phyloP scores from a whole-genome alignment of 2,888 invertebrate genomes.

The Zhengitettix transpicula region DNA sequence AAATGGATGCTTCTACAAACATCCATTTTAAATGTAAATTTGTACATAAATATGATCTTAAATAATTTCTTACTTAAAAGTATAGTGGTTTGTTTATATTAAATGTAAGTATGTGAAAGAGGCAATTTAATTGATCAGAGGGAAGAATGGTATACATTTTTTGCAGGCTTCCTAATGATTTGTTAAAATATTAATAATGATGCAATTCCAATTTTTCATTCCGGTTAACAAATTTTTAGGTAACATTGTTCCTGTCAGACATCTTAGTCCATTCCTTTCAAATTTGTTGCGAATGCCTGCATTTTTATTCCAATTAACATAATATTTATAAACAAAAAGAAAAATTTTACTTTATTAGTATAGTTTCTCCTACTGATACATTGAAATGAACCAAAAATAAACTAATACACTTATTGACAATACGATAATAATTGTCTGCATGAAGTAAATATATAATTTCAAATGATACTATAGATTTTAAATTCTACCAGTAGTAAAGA shows the following conservation, averaged over 20 bases:
- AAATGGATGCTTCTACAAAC: too few species aligned
- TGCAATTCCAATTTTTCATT: neutral
- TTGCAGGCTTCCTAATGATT: neutral
- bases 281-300: neutral
- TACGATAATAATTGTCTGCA: conserved; percentile 10
- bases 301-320: neutral
- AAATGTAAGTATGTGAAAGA: too few species aligned
- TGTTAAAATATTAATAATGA: neutral
- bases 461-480: neutral
- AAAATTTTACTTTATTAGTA: neutral
- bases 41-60: too few species aligned
- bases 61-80: too few species aligned
- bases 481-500: neutral
- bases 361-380: neutral
- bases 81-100: too few species aligned
- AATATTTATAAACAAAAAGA: neutral
- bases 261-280: neutral
- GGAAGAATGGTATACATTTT: too few species aligned
- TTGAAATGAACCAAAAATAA: neutral
- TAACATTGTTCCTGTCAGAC: neutral
- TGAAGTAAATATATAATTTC: conserved; percentile 1
- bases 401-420: conserved; percentile 7
- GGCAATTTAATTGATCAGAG: too few species aligned
- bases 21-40: too few species aligned
- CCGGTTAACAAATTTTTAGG: neutral